Conservation (phyloP, 2,888 invertebrate species). For the Dascillus cervinus region DNA sequence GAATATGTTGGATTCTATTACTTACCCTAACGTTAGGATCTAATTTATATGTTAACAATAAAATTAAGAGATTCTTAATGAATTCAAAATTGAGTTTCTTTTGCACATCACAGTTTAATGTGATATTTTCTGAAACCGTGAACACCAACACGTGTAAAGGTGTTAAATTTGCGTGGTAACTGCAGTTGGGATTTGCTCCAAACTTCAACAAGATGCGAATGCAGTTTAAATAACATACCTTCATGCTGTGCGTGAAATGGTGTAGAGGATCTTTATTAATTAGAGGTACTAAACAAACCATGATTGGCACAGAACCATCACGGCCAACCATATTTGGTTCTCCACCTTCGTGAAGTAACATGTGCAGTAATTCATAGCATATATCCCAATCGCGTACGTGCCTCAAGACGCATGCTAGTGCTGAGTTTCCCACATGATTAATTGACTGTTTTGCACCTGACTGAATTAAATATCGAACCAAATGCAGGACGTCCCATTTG, state of each 20-base stretch:
- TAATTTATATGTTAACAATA: slow-evolving; percentile 59
- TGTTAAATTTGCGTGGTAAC: slow-evolving; percentile 58
- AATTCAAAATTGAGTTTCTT: slow-evolving; percentile 62
- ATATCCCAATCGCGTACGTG: slow-evolving; percentile 65
- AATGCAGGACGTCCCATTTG: slow-evolving; percentile 66
- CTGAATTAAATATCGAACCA: slow-evolving; percentile 54
- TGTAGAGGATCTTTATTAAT: slow-evolving; percentile 68
- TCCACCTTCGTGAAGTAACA: slow-evolving; percentile 53
- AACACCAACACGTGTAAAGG: slow-evolving; percentile 64
- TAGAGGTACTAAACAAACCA: slow-evolving; percentile 65
- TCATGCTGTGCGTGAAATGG: slow-evolving; percentile 66
- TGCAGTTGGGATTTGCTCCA: slow-evolving; percentile 68
- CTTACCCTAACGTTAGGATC: slow-evolving; percentile 55
- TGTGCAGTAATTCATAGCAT: slow-evolving; percentile 52
- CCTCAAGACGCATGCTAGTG: slow-evolving; percentile 61
- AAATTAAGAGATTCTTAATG: slow-evolving; percentile 57
- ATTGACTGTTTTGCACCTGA: slow-evolving; percentile 61
- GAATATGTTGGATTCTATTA: slow-evolving; percentile 58
- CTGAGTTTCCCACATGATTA: slow-evolving; percentile 61
- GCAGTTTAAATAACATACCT: slow-evolving; percentile 65
- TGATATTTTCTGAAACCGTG: slow-evolving; percentile 63
- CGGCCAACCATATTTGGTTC: slow-evolving; percentile 63
- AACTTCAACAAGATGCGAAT: slow-evolving; percentile 60
- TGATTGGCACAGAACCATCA: slow-evolving; percentile 65
- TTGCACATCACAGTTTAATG: slow-evolving; percentile 57